Percentiles rank a stretch among this genome's conserved stretches.
Evolutionary conservation across 2,888 invertebrate species (phyloP).

Genomic region (Epinotia demarniana): DNA sequence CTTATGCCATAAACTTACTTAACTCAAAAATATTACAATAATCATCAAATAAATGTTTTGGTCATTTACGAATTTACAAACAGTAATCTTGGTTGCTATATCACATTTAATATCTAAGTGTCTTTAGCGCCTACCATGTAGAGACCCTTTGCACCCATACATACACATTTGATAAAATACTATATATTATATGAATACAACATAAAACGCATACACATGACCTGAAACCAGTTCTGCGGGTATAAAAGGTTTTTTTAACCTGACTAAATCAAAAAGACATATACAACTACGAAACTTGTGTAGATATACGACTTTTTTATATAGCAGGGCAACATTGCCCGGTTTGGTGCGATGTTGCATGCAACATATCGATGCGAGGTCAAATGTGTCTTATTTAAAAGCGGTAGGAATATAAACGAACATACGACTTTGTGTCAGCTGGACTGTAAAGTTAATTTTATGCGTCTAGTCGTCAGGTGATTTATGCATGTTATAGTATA

Average conservation of each 20-base stretch:
- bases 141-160: too few species aligned
- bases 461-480: slow-evolving; percentile 17
- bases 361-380: slow-evolving; percentile 33
- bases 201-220: not conserved
- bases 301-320: not conserved
- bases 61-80: too few species aligned
- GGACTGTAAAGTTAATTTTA: slow-evolving; percentile 1
- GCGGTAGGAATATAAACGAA: not conserved
- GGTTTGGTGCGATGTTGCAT: slow-evolving; percentile 30
- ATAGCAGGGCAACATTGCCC: not conserved
- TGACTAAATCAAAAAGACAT: not conserved
- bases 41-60: too few species aligned
- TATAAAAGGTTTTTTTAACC: slow-evolving; percentile 15
- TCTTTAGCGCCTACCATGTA: too few species aligned
- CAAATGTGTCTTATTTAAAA: not conserved
- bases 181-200: not conserved
- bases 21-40: too few species aligned
- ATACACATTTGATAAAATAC: not conserved
- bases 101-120: too few species aligned
- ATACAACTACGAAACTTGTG: not conserved
- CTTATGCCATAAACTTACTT: too few species aligned
- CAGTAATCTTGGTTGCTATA: too few species aligned
- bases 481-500: slow-evolving; percentile 1
- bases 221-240: slow-evolving; percentile 28
- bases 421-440: not conserved